Percentiles rank a stretch among this genome's conserved stretches.
These are phyloP conservation scores for Fragum whitleyi DNA, from an alignment of 2,888 invertebrate species.

Conservation along the genomic window DNA sequence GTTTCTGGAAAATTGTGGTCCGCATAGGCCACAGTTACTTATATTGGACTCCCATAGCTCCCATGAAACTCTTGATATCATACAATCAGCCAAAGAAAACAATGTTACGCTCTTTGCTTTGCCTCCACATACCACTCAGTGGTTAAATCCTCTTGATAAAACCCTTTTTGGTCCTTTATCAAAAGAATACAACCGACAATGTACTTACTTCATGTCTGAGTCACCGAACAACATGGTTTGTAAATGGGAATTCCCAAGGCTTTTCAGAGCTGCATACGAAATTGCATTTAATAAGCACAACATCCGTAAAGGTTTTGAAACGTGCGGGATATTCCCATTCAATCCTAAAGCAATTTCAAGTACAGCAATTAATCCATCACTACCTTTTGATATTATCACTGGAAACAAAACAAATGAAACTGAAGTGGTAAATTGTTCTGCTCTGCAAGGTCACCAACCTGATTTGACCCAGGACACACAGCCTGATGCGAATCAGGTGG, in stretches of 20 bases:
- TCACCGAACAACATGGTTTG: conserved; percentile 25
- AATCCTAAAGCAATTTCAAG: too few relatives aligned
- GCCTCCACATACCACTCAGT: too few relatives aligned
- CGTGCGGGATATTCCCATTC: conserved; percentile 29
- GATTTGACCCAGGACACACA: background rate
- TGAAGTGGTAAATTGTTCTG: too few relatives aligned
- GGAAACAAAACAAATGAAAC: too few relatives aligned
- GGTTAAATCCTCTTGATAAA: conserved; percentile 1
- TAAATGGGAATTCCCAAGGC: conserved; percentile 34
- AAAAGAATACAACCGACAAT: conserved; percentile 28
- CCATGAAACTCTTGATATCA: conserved; percentile 17
- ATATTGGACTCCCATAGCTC: conserved; percentile 21
- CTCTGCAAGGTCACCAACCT: background rate
- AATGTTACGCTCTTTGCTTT: conserved; percentile 2
- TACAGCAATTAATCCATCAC: too few relatives aligned
- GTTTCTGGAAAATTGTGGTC: conserved; percentile 19
- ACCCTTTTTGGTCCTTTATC: too few relatives aligned
- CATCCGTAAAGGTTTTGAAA: conserved; percentile 27
- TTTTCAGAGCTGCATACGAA: conserved; percentile 29
- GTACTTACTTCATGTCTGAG: conserved; percentile 27
- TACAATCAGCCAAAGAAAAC: conserved; percentile 14
- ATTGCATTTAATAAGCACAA: too few relatives aligned
- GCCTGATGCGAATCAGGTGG: background rate
- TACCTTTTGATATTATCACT: too few relatives aligned
- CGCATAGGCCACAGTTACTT: conserved; percentile 16